Evolutionary conservation across 2,888 invertebrate genomes (phyloP).

Genomic region (Caenorhabditis virilis): DNA sequence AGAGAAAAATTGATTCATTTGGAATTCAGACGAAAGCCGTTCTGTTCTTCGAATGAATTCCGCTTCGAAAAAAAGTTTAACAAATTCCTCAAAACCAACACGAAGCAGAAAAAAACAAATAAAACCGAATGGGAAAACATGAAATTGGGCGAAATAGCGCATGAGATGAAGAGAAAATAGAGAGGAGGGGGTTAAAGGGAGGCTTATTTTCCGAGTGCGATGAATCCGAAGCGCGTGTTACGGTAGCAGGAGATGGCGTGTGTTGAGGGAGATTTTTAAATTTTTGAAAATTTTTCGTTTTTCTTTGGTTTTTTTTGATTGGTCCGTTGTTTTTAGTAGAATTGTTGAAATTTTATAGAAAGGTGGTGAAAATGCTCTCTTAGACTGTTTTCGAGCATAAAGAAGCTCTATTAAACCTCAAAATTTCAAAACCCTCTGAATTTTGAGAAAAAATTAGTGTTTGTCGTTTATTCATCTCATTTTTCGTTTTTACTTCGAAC

Average conservation of each 20-base stretch:
- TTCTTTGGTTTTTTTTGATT: not conserved
- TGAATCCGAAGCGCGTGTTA: slow-evolving; percentile 8
- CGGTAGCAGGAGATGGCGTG: slow-evolving; percentile 21
- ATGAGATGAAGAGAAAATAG: slow-evolving; percentile 8
- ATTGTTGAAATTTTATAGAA: no score
- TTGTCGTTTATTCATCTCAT: no score
- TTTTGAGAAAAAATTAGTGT: no score
- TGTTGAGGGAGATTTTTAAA: slow-evolving; percentile 19
- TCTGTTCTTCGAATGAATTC: no score
- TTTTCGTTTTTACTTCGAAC: no score
- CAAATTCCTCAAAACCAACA: not conserved
- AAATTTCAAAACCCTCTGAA: no score
- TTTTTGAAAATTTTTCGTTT: slow-evolving; percentile 15
- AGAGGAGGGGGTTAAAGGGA: slow-evolving; percentile 3
- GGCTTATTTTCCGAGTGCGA: not conserved
- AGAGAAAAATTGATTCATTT: no score
- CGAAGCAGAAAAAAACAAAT: not conserved
- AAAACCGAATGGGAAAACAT: not conserved
- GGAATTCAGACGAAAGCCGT: no score
- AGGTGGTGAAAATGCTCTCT: no score
- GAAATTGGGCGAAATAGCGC: slow-evolving; percentile 1
- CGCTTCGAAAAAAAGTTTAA: no score
- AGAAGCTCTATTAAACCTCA: no score
- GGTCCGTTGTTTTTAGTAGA: slow-evolving; percentile 3
- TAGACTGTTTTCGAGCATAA: no score